Evolutionary conservation across 2,113 vertebrate genomes (phyloP).

Genomic region (Ancistrus triradiatus): DNA sequence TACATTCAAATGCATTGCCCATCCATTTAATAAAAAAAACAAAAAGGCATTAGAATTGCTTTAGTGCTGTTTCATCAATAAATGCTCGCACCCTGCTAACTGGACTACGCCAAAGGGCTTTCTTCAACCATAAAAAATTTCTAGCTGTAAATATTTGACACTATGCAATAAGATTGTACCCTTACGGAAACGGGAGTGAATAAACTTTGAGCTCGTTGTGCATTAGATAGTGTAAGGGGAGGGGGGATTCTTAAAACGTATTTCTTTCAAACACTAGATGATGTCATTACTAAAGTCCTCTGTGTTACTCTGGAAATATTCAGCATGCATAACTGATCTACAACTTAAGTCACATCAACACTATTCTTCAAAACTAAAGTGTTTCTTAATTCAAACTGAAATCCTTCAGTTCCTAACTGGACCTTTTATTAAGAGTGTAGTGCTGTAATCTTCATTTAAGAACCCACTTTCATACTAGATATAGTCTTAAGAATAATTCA

Average conservation of each 20-base stretch:
- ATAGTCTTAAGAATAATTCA: conserved; percentile 7
- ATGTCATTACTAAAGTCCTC: conserved; percentile 47
- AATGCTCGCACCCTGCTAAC: conserved; percentile 60
- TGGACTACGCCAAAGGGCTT: conserved; percentile 49
- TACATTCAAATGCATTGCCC: conserved; percentile 74
- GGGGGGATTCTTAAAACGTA: conserved; percentile 29
- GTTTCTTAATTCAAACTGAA: conserved; percentile 40
- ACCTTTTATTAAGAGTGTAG: not conserved
- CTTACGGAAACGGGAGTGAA: conserved; percentile 21
- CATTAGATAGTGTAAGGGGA: conserved; percentile 38
- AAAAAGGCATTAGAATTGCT: conserved; percentile 66
- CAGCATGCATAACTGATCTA: conserved; percentile 48
- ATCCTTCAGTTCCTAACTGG: no score
- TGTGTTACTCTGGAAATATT: conserved; percentile 47
- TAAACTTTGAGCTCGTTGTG: conserved; percentile 29
- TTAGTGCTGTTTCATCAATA: conserved; percentile 71
- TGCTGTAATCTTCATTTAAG: conserved; percentile 9
- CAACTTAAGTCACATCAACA: conserved; percentile 39
- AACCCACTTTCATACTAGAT: conserved; percentile 21
- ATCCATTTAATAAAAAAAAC: no score
- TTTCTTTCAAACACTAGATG: conserved; percentile 41
- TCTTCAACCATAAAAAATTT: conserved; percentile 24
- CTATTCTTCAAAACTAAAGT: conserved; percentile 43
- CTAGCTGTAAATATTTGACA: conserved; percentile 21
- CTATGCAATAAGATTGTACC: conserved; percentile 28